Evolutionary conservation across 1,140 invertebrate species (phyloP), one percentile per base, ranked within the genome.

Genomic region (Drosophila saltans): DNA sequence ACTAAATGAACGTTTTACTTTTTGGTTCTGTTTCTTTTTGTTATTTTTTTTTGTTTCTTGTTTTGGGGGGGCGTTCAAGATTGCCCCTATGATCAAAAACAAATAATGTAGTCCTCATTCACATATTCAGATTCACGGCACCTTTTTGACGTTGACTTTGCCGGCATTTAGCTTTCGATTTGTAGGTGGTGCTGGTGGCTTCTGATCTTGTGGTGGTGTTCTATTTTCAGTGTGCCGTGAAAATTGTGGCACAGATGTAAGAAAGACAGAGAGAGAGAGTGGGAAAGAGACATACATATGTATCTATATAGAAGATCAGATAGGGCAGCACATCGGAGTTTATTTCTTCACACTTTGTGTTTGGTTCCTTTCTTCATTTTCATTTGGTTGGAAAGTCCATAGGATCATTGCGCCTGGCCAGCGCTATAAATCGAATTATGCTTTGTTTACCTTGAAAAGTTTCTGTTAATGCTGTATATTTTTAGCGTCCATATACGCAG

Each of bases 381-480:
- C 24, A 41, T 63, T 48, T 24, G 36, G 55, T 41, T 69, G 63
- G 62, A 74, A 71, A 59, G 79, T 79, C 79, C 70, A 66, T 58
- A 66, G 66, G 74, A 83, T 77, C 80, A 68, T 48, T 48, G 45
- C 16, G 16, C 16, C 16, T 16, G 16, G 16, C 45, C 7, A 48
- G 4, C 45, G 71, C 69, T 72, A 48, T 69, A 82, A 64, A 80
- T 72, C 66, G 63, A 76, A 77, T 82, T 66, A 80, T 82, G 71
- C 72, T 83, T 88, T 89, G 84, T 88, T 88, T 88, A 88, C 83
- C 83, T 88, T 88, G 83, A 88, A 88, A 83, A 76, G 69, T 77
- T 77, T 65, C 71, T 45, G 68, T 83, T 56, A 69, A 69, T 73
- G 67, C 56, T 71, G 63, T 59, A 52, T 89, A 88, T 88, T 83